phyloP scores from a whole-genome alignment of 2,888 invertebrate species.

The Acleris cristana region DNA sequence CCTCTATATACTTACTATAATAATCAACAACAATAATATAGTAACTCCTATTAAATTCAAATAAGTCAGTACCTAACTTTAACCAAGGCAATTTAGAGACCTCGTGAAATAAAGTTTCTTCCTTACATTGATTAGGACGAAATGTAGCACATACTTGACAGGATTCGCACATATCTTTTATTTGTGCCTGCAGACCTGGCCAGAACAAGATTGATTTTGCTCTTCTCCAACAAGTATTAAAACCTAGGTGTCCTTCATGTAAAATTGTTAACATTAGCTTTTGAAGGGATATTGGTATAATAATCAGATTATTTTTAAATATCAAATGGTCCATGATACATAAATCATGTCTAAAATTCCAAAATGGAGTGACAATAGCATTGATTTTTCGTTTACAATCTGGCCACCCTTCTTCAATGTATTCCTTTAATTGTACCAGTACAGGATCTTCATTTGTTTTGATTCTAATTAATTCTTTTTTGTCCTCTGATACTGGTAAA shows the following conservation, averaged over 20 bases:
- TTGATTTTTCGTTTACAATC: background rate
- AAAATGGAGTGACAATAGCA: slow-evolving; percentile 8
- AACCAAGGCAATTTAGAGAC: background rate
- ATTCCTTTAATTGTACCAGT: background rate
- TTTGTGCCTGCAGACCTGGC: background rate
- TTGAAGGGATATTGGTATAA: background rate
- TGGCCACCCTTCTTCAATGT: slow-evolving; percentile 3
- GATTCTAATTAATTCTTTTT: background rate
- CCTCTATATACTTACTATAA: no score
- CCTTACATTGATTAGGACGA: background rate
- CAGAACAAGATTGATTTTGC: background rate
- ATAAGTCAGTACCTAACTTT: background rate
- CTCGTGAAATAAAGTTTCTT: background rate
- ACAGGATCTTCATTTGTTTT: slow-evolving; percentile 5
- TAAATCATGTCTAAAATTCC: slow-evolving; percentile 1
- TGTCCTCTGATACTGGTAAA: slow-evolving; percentile 1
- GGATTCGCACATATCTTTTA: background rate
- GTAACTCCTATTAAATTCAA: background rate
- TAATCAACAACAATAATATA: no score
- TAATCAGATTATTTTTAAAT: background rate
- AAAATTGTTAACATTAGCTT: background rate
- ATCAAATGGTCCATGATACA: slow-evolving; percentile 5
- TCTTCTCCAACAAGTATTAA: background rate
- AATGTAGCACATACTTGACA: background rate
- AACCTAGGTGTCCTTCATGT: slow-evolving; percentile 5